Conservation (phyloP, 1,140 invertebrate species). For the Drosophila erecta region DNA sequence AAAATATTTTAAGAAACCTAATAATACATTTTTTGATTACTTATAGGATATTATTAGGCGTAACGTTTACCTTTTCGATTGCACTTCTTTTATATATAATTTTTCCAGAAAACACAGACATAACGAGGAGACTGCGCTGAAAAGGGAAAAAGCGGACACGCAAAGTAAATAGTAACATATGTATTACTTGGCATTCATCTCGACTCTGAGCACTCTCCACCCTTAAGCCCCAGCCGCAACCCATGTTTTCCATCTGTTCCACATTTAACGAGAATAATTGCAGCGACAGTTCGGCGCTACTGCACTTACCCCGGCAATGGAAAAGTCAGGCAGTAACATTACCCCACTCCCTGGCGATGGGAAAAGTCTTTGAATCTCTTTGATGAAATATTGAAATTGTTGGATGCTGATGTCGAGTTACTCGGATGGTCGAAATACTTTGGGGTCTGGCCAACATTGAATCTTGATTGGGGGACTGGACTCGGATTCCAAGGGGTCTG, state of each 20-base stretch:
- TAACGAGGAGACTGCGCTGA: neutral
- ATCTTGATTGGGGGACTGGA: constrained; percentile 27
- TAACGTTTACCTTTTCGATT: neutral
- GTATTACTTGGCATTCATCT: constrained; percentile 80
- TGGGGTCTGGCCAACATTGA: constrained; percentile 57
- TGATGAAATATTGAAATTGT: constrained; percentile 82
- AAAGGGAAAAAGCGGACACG: constrained; percentile 39
- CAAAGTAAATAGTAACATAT: constrained; percentile 82
- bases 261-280: constrained; percentile 82
- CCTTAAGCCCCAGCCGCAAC: neutral
- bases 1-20: too few relatives aligned
- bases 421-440: constrained; percentile 39
- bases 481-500: constrained; percentile 14
- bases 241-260: constrained; percentile 41
- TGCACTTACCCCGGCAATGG: constrained; percentile 63
- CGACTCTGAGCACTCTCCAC: constrained; percentile 2
- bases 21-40: too few relatives aligned
- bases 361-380: constrained; percentile 73
- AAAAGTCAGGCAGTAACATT: constrained; percentile 29
- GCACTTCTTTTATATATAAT: constrained; percentile 58
- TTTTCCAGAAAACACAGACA: constrained; percentile 33
- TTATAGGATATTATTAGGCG: neutral
- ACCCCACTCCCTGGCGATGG: constrained; percentile 4
- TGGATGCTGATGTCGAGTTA: constrained; percentile 52
- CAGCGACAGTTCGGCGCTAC: constrained; percentile 77